Percentiles rank a stretch among this genome's conserved stretches.
Evolutionary conservation across 2,888 invertebrate genomes (phyloP).

Genomic region (Selenia dentaria): DNA sequence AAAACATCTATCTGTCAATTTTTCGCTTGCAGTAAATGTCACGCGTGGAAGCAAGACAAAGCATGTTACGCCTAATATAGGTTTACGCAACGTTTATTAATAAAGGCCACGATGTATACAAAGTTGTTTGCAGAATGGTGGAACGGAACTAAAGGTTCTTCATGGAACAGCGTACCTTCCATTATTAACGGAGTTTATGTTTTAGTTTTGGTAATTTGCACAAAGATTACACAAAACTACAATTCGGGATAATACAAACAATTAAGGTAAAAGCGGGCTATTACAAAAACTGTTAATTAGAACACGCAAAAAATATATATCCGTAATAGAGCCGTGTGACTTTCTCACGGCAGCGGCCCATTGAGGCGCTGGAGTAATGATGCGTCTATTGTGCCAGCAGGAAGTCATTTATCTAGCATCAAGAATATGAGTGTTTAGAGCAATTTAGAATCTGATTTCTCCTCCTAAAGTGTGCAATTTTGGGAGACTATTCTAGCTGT

Average conservation of each 20-base stretch:
- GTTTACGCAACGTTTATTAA: too few relatives aligned
- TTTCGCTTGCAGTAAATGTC: too few relatives aligned
- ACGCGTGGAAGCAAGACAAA: too few relatives aligned
- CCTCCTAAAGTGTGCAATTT: constrained; percentile 80
- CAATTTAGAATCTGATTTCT: constrained; percentile 82
- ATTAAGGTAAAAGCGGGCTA: constrained; percentile 81
- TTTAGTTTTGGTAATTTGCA: constrained; percentile 16
- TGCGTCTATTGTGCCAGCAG: constrained; percentile 80
- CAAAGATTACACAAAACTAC: constrained; percentile 39
- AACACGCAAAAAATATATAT: constrained; percentile 82
- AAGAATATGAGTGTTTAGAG: constrained; percentile 83
- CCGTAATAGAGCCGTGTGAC: constrained; percentile 82
- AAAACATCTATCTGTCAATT: too few relatives aligned
- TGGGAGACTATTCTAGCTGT: constrained; percentile 47
- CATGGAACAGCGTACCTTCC: neutral
- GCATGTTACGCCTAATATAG: too few relatives aligned
- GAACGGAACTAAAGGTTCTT: too few relatives aligned
- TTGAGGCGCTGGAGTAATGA: constrained; percentile 78
- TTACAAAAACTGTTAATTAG: constrained; percentile 82
- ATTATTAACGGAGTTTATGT: neutral
- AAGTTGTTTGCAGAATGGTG: too few relatives aligned
- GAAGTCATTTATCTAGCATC: constrained; percentile 85
- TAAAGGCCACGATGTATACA: too few relatives aligned
- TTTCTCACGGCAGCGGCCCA: constrained; percentile 74
- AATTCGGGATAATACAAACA: constrained; percentile 46